phyloP scores from a whole-genome alignment of 35 echinoderm and acorn worm genomes.

The Patiria miniata region DNA sequence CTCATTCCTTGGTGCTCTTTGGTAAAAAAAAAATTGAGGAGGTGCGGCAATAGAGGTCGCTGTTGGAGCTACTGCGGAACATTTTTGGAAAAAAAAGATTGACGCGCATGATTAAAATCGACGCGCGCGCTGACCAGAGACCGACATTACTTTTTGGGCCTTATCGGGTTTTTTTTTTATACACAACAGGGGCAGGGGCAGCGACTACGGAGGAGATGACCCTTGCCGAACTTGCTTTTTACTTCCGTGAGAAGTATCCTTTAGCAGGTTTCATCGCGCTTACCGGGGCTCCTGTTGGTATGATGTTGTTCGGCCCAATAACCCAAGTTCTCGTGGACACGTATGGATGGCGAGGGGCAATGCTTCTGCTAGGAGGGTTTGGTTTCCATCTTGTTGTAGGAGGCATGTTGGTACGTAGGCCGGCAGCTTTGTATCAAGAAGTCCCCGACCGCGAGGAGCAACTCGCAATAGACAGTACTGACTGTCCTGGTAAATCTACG shows the following conservation, averaged over 20 bases:
- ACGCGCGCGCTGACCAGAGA: no score
- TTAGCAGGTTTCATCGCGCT: background rate
- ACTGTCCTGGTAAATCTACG: background rate
- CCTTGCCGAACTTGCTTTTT: no score
- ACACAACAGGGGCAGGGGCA: background rate
- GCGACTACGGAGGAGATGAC: background rate
- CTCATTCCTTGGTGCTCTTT: no score
- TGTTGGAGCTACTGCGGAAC: no score
- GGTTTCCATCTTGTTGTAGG: background rate
- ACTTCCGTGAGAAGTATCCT: background rate
- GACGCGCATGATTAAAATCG: no score
- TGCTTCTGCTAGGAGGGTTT: background rate
- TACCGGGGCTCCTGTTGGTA: background rate
- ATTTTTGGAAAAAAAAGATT: no score
- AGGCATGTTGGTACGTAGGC: background rate
- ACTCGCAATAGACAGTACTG: no score
- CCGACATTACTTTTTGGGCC: no score
- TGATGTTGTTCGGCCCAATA: background rate
- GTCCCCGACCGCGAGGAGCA: background rate
- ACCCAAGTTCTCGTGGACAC: background rate
- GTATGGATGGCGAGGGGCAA: conserved; percentile 13
- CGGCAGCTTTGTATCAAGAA: no score
- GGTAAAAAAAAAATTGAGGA: no score
- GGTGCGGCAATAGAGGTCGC: no score
- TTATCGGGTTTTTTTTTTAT: no score